Conservation (phyloP, 2,888 invertebrate genomes). For the Lissonota sp. region DNA sequence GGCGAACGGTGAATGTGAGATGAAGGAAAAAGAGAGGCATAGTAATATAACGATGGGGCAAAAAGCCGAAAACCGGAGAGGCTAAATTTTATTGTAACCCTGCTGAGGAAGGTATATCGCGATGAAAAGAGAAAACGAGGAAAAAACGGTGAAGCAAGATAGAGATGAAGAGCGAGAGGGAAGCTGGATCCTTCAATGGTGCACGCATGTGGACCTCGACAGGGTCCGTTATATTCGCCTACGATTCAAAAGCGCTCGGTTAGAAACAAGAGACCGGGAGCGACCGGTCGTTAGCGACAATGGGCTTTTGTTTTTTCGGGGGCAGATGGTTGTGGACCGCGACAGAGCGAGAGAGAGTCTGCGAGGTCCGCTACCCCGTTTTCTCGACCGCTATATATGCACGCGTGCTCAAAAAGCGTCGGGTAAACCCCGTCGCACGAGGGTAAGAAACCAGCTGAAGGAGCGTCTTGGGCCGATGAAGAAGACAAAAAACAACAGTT, state of each 20-base stretch:
- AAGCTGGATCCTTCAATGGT: constrained; percentile 54
- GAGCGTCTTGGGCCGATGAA: too few species aligned
- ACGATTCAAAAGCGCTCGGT: constrained; percentile 84
- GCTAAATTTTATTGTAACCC: constrained; percentile 59
- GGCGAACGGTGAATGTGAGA: not conserved
- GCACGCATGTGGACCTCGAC: constrained; percentile 67
- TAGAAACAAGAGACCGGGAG: constrained; percentile 83
- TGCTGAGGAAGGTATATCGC: constrained; percentile 53
- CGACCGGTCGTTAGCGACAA: constrained; percentile 84
- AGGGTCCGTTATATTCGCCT: constrained; percentile 83
- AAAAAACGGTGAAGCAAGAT: constrained; percentile 35
- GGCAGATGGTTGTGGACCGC: constrained; percentile 82
- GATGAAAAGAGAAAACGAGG: constrained; percentile 29
- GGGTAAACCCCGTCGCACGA: constrained; percentile 25
- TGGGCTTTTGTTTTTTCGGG: constrained; percentile 84
- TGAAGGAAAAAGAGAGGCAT: constrained; percentile 12
- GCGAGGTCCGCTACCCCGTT: constrained; percentile 47
- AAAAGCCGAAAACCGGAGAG: constrained; percentile 58
- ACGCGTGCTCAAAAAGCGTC: constrained; percentile 23
- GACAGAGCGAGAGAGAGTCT: constrained; percentile 57
- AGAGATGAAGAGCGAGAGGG: constrained; percentile 14
- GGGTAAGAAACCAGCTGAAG: not conserved
- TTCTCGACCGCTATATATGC: constrained; percentile 38
- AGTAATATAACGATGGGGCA: constrained; percentile 9
- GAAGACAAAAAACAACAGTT: too few species aligned